These are phyloP conservation scores for Nanorana parkeri DNA, from an alignment of 2,113 vertebrate genomes.

Conservation along the genomic window DNA sequence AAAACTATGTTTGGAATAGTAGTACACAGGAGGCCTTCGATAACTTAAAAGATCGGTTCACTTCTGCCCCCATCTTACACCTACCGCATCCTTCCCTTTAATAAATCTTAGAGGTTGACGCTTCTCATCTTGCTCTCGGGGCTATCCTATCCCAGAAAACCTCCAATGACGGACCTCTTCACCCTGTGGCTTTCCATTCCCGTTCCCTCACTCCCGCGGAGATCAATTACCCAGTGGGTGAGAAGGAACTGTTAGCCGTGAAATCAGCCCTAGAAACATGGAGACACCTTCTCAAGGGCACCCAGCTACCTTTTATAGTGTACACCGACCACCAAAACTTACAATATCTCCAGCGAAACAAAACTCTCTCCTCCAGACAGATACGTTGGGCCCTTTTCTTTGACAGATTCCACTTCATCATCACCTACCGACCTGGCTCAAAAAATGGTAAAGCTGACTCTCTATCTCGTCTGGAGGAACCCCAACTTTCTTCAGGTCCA, in stretches of 20 bases:
- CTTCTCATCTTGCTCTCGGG: no score
- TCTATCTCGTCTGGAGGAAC: not conserved
- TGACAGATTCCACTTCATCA: no score
- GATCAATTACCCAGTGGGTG: no score
- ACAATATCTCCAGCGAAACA: not conserved
- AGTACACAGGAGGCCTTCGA: not conserved
- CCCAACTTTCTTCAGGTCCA: no score
- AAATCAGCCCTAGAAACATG: not conserved
- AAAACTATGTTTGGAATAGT: not conserved
- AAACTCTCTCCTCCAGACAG: not conserved
- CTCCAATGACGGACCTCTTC: not conserved
- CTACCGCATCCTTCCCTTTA: not conserved
- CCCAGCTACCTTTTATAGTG: not conserved
- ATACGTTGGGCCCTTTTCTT: no score
- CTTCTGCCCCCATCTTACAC: no score
- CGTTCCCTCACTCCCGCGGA: not conserved
- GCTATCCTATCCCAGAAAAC: not conserved
- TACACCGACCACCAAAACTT: not conserved
- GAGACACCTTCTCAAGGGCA: not conserved
- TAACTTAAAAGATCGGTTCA: not conserved
- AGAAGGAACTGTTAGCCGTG: not conserved
- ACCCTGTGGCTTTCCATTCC: not conserved
- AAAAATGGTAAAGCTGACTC: no score
- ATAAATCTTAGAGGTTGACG: not conserved
- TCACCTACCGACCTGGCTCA: no score